Evolutionary conservation across 2,797 vertebrate genomes (phyloP).

Genomic region (Leptatherina wallacei): DNA sequence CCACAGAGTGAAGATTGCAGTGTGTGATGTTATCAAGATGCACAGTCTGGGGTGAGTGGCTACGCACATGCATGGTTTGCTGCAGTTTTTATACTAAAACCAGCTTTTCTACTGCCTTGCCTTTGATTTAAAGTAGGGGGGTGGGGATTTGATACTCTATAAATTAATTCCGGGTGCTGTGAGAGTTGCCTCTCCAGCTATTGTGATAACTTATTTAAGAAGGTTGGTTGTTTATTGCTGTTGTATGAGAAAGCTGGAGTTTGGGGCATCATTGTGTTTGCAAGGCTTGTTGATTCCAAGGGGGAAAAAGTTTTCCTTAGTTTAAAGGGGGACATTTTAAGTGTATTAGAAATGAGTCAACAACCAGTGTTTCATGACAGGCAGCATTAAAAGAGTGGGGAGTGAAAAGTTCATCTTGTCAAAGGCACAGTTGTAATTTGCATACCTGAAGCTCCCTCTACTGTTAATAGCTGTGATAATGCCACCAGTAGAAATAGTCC

Average conservation of each 20-base stretch:
- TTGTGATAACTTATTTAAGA: slow-evolving; percentile 43
- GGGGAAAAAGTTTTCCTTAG: background rate
- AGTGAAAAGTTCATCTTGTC: slow-evolving; percentile 69
- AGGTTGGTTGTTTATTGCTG: slow-evolving; percentile 44
- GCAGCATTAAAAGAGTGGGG: slow-evolving; percentile 55
- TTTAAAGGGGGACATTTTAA: slow-evolving; percentile 28
- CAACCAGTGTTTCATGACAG: slow-evolving; percentile 63
- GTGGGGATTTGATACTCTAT: slow-evolving; percentile 13
- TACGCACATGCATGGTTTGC: slow-evolving; percentile 30
- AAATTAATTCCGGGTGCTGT: slow-evolving; percentile 18
- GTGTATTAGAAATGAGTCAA: slow-evolving; percentile 62
- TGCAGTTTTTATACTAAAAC: slow-evolving; percentile 40
- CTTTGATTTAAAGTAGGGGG: slow-evolving; percentile 36
- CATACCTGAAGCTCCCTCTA: slow-evolving; percentile 73
- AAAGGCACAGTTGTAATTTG: slow-evolving; percentile 64
- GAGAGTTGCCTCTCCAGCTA: slow-evolving; percentile 32
- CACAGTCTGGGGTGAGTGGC: slow-evolving; percentile 41
- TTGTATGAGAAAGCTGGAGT: slow-evolving; percentile 19
- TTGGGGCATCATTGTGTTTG: slow-evolving; percentile 44
- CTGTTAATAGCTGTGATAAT: slow-evolving; percentile 74
- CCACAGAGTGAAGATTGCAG: slow-evolving; percentile 46
- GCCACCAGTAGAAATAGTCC: slow-evolving; percentile 49
- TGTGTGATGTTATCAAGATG: slow-evolving; percentile 53
- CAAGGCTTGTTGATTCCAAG: slow-evolving; percentile 29
- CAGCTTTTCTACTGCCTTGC: slow-evolving; percentile 20